Evolutionary conservation across 2,888 invertebrate species (phyloP).

Genomic region (Diplolepis rosae): DNA sequence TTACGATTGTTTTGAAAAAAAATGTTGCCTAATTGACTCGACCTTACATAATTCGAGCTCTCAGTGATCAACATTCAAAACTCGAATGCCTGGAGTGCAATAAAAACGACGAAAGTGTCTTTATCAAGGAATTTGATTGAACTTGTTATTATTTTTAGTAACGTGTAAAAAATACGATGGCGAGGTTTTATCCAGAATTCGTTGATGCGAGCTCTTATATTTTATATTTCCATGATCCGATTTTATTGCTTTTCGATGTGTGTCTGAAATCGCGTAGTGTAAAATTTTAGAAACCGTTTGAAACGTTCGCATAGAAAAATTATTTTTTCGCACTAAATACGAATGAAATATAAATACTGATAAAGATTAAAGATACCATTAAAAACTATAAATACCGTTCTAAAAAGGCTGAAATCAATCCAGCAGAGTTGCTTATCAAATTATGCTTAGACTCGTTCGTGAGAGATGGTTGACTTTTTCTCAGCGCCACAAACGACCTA

Average conservation of each 20-base stretch:
- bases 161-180: too few species aligned
- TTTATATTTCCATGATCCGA: background rate
- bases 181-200: too few species aligned
- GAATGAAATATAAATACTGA: slow-evolving; percentile 1
- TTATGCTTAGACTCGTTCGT: slow-evolving; percentile 27
- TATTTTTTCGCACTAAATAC: background rate
- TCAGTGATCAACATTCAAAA: background rate
- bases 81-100: background rate
- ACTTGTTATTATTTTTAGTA: background rate
- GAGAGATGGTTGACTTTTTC: slow-evolving; percentile 4
- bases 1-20: too few species aligned
- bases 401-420: slow-evolving; percentile 33
- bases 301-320: background rate
- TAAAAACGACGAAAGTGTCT: background rate
- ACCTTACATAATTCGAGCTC: background rate
- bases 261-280: background rate
- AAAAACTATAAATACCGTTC: slow-evolving; percentile 12
- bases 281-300: background rate
- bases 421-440: slow-evolving; percentile 33
- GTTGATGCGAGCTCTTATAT: too few species aligned
- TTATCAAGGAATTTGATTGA: background rate
- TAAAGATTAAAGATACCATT: background rate
- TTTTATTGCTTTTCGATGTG: background rate
- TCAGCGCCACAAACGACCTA: slow-evolving; percentile 29
- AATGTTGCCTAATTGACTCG: too few species aligned